phyloP scores from a whole-genome alignment of 2,888 invertebrate species.

The Acanthacorydalis orientalis region DNA sequence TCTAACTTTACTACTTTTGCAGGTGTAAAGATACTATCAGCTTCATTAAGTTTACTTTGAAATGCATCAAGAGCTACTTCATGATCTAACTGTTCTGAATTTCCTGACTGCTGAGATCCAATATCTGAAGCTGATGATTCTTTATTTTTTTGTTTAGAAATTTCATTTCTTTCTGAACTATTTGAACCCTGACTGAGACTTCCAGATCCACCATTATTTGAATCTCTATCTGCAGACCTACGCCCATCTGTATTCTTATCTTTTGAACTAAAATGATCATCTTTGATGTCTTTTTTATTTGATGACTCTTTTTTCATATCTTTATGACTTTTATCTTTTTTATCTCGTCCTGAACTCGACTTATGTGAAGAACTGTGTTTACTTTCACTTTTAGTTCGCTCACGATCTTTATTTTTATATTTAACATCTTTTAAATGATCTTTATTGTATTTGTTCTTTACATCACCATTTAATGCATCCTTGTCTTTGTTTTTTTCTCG shows the following conservation, averaged over 20 bases:
- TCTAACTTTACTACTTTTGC: background rate
- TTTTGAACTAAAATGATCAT: constrained; percentile 55
- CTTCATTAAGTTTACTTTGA: background rate
- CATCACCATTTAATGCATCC: constrained; percentile 12
- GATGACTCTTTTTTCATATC: constrained; percentile 14
- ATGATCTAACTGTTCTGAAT: background rate
- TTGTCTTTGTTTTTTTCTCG: constrained; percentile 12
- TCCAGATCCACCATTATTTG: constrained; percentile 48
- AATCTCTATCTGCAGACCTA: constrained; percentile 63
- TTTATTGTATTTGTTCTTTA: constrained; percentile 13
- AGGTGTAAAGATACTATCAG: too few species aligned
- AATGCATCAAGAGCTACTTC: background rate
- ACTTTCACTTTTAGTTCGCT: background rate
- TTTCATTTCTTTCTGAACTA: constrained; percentile 23
- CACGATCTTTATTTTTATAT: constrained; percentile 17
- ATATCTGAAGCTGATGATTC: background rate
- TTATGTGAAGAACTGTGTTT: background rate
- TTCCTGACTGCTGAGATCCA: background rate
- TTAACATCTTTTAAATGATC: constrained; percentile 10
- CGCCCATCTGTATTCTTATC: constrained; percentile 44
- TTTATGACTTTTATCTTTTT: background rate
- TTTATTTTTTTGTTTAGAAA: constrained; percentile 7
- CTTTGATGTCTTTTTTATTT: constrained; percentile 32
- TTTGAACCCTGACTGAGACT: constrained; percentile 22
- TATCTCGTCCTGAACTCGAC: constrained; percentile 8